Evolutionary conservation across 2,113 vertebrate species (phyloP).

Genomic region (Vicugna pacos): DNA sequence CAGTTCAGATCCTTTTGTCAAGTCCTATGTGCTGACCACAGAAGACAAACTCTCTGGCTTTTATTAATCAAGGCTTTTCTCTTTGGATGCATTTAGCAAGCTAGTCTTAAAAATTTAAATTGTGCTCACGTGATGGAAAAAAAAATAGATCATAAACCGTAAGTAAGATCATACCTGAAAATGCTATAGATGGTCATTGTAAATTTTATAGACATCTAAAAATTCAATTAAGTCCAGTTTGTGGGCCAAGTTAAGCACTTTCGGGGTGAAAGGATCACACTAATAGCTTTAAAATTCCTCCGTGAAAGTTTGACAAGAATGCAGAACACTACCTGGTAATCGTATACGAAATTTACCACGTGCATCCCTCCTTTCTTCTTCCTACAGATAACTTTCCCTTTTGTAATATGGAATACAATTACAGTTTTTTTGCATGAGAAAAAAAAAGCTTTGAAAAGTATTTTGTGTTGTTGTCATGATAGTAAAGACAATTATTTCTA

Average conservation of each 20-base stretch:
- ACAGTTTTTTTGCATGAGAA: no score
- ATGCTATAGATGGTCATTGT: not conserved
- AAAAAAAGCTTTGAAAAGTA: not conserved
- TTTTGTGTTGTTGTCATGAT: not conserved
- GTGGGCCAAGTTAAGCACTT: not conserved
- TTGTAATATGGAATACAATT: not conserved
- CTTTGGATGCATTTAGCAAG: not conserved
- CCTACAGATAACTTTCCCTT: not conserved
- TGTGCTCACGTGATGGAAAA: not conserved
- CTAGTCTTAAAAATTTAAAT: not conserved
- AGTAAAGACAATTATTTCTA: not conserved
- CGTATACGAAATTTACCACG: not conserved
- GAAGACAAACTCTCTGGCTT: constrained; percentile 15
- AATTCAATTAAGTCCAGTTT: not conserved
- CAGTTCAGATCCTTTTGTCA: constrained; percentile 65
- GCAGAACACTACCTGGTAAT: not conserved
- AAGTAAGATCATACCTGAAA: not conserved
- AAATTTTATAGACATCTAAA: not conserved
- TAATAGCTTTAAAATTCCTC: not conserved
- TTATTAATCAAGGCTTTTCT: constrained; percentile 5
- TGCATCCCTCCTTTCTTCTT: not conserved
- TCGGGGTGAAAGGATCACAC: not conserved
- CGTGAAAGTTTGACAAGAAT: not conserved
- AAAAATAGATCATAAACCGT: not conserved
- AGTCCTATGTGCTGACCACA: not conserved